Percentiles rank a stretch among this genome's conserved stretches.
These are phyloP conservation scores for Electrona antarctica DNA, from an alignment of 2,113 vertebrate genomes.

Conservation along the genomic window DNA sequence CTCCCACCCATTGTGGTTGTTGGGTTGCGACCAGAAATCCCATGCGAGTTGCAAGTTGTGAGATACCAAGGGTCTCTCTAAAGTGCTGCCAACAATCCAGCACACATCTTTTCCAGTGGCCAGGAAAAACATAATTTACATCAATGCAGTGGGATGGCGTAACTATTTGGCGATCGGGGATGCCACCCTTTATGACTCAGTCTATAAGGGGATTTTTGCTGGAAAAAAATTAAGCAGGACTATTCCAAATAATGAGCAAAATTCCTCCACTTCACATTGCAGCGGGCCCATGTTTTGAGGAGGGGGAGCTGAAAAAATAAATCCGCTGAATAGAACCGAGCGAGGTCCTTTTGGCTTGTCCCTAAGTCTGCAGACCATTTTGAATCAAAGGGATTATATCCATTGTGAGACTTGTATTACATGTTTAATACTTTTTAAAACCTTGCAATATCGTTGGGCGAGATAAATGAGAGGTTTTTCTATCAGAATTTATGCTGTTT, in stretches of 20 bases:
- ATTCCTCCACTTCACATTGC: constrained; percentile 17
- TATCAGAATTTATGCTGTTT: too few species aligned
- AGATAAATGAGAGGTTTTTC: too few species aligned
- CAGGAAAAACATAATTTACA: constrained; percentile 80
- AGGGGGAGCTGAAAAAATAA: background rate
- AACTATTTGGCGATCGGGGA: constrained; percentile 81
- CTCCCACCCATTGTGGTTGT: constrained; percentile 23
- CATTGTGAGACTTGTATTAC: too few species aligned
- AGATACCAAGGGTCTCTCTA: constrained; percentile 72
- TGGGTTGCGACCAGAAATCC: constrained; percentile 17
- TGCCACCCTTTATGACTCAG: constrained; percentile 82
- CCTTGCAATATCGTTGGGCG: background rate
- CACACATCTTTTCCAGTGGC: constrained; percentile 78
- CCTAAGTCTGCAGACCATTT: background rate
- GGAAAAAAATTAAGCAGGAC: constrained; percentile 57
- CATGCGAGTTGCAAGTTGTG: constrained; percentile 71
- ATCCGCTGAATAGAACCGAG: background rate
- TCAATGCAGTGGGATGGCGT: constrained; percentile 76
- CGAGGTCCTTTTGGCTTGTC: background rate
- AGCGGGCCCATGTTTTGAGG: background rate
- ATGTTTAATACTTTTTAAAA: background rate
- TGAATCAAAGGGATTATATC: too few species aligned
- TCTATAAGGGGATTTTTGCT: constrained; percentile 70
- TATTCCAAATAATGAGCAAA: constrained; percentile 45
- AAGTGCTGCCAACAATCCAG: constrained; percentile 77